A percentile compares a stretch with the other conserved stretches of the same genome.
Conservation (phyloP, 2,888 invertebrate genomes). For the Pristionchus mayeri region DNA sequence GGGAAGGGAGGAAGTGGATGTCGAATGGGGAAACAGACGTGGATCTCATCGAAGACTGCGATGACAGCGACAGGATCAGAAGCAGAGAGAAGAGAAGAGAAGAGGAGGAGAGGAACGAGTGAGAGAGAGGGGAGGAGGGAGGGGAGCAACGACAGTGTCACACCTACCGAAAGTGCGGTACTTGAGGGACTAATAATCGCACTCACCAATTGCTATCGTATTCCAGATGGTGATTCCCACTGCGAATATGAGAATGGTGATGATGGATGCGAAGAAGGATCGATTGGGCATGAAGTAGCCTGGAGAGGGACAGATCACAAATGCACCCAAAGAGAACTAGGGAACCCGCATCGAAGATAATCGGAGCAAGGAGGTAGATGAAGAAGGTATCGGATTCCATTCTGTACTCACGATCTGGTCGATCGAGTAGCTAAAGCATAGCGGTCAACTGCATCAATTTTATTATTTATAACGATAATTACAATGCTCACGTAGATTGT, state of each 20-base stretch:
- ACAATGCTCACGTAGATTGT: too few species aligned
- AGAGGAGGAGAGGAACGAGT: constrained; percentile 60
- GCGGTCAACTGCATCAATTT: too few species aligned
- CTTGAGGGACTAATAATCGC: background rate
- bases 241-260: constrained; percentile 94
- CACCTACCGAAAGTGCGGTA: background rate
- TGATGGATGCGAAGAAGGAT: constrained; percentile 95
- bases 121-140: constrained; percentile 51
- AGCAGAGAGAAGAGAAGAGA: constrained; percentile 46
- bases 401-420: background rate
- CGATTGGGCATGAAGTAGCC: constrained; percentile 99
- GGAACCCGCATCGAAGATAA: constrained; percentile 89
- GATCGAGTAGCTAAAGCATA: background rate
- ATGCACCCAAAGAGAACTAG: background rate
- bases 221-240: constrained; percentile 94
- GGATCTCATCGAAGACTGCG: constrained; percentile 76
- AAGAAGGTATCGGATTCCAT: constrained; percentile 89
- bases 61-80: constrained; percentile 52
- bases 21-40: constrained; percentile 80
- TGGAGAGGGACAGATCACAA: constrained; percentile 30
- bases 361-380: constrained; percentile 96
- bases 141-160: background rate
- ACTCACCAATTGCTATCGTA: constrained; percentile 81
- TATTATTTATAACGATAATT: too few species aligned
- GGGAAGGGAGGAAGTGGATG: background rate